phyloP scores from a whole-genome alignment of 2,888 invertebrate species.

The Nineta flava region DNA sequence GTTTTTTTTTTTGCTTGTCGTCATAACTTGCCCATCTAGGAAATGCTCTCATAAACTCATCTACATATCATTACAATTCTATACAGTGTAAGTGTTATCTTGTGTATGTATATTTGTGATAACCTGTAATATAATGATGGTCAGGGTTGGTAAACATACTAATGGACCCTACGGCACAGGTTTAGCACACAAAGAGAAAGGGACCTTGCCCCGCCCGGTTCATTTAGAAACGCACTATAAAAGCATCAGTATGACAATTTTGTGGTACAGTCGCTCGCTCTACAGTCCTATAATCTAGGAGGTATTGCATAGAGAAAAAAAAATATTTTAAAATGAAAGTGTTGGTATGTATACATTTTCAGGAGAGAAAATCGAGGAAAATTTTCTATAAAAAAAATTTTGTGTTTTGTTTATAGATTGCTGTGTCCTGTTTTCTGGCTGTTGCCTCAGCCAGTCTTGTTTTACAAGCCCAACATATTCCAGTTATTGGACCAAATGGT shows the following conservation, averaged over 20 bases:
- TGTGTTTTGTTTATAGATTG: not conserved
- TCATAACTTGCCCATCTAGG: too few relatives aligned
- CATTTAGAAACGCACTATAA: not conserved
- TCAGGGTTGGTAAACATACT: not conserved
- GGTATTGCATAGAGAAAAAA: not conserved
- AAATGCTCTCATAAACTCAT: too few relatives aligned
- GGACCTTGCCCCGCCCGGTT: conserved; percentile 3
- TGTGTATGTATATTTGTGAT: not conserved
- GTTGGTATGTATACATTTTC: not conserved
- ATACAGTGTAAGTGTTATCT: too few relatives aligned
- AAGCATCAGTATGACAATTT: not conserved
- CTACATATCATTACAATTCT: too few relatives aligned
- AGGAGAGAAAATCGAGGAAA: not conserved
- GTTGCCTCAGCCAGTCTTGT: not conserved
- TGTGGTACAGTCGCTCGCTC: conserved; percentile 1
- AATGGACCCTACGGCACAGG: not conserved
- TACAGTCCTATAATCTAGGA: conserved; percentile 1
- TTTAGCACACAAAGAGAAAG: conserved; percentile 1
- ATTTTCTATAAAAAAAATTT: not conserved
- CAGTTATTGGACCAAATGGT: conserved; percentile 3
- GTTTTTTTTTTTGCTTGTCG: too few relatives aligned
- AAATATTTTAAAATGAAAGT: not conserved
- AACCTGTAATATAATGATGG: not conserved
- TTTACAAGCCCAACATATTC: not conserved
- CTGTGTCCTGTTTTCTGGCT: not conserved